Conservation (phyloP, 2,113 vertebrate genomes). For the Forbesichthys agassizii region DNA sequence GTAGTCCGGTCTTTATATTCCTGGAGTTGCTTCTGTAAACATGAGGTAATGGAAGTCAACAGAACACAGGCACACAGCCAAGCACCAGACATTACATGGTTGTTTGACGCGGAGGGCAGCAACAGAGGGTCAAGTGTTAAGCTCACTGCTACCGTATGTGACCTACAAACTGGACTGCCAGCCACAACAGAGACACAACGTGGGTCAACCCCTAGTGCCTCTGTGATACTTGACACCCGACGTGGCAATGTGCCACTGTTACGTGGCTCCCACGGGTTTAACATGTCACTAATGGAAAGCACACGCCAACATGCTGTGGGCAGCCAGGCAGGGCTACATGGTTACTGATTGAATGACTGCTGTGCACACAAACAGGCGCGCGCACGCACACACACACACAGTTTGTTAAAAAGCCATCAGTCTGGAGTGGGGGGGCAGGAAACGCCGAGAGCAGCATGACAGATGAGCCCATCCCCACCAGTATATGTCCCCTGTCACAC, state of each 20-base stretch:
- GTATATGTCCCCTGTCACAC: constrained; percentile 14
- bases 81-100: neutral
- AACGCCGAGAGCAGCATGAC: constrained; percentile 10
- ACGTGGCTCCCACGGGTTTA: neutral
- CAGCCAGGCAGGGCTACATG: neutral
- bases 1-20: neutral
- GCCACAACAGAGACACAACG: neutral
- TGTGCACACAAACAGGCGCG: neutral
- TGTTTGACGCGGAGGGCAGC: neutral
- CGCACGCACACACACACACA: constrained; percentile 5
- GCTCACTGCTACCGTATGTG: neutral
- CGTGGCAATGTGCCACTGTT: neutral
- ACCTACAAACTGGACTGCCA: neutral
- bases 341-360: neutral
- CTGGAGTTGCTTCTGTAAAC: constrained; percentile 7
- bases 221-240: constrained; percentile 3
- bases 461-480: constrained; percentile 19
- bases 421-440: constrained; percentile 15
- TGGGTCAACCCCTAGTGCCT: constrained; percentile 5
- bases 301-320: too few relatives aligned
- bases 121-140: neutral
- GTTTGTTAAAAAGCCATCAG: constrained; percentile 27
- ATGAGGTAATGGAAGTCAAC: neutral
- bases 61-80: constrained; percentile 1
- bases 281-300: too few relatives aligned